Conservation (phyloP, 2,888 invertebrate species). For the Lumbricus terrestris region DNA sequence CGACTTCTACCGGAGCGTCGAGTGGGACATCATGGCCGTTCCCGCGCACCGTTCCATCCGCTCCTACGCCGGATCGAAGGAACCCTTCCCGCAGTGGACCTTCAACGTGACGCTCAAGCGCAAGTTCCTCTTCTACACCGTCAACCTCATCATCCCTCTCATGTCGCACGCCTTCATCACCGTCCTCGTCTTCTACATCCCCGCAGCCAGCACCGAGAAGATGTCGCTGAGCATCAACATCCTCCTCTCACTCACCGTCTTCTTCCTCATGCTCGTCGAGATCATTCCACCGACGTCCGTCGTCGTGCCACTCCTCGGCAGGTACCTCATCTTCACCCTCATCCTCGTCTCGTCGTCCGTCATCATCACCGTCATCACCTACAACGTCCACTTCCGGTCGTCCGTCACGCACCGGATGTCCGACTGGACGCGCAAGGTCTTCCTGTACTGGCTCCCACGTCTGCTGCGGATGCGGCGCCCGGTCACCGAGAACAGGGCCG, state of each 20-base stretch:
- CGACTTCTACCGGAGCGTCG: conserved; percentile 39
- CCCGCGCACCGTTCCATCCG: conserved; percentile 31
- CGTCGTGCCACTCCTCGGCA: conserved; percentile 93
- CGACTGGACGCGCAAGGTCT: conserved; percentile 89
- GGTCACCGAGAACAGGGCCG: conserved; percentile 40
- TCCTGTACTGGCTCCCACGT: conserved; percentile 89
- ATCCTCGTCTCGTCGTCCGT: conserved; percentile 58
- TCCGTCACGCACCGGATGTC: conserved; percentile 98
- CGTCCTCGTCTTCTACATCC: conserved; percentile 92
- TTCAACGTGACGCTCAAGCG: conserved; percentile 92
- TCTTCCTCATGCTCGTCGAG: conserved; percentile 95
- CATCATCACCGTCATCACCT: conserved; percentile 67
- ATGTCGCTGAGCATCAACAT: conserved; percentile 95
- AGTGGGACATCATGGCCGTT: conserved; percentile 40
- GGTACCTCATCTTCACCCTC: conserved; percentile 66
- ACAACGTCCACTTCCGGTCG: conserved; percentile 80
- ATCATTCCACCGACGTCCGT: conserved; percentile 97
- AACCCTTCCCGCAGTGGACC: conserved; percentile 69
- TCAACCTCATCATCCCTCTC: conserved; percentile 65
- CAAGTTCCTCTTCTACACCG: conserved; percentile 90
- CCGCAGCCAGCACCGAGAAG: conserved; percentile 97
- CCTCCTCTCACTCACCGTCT: conserved; percentile 96
- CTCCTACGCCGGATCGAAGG: conserved; percentile 32
- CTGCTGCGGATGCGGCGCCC: conserved; percentile 89
- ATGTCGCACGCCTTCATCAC: conserved; percentile 93